A percentile compares a stretch with the other conserved stretches of the same genome.
These are phyloP conservation scores for Enteromius anoplus DNA, from an alignment of 2,797 vertebrate genomes.

Conservation along the genomic window DNA sequence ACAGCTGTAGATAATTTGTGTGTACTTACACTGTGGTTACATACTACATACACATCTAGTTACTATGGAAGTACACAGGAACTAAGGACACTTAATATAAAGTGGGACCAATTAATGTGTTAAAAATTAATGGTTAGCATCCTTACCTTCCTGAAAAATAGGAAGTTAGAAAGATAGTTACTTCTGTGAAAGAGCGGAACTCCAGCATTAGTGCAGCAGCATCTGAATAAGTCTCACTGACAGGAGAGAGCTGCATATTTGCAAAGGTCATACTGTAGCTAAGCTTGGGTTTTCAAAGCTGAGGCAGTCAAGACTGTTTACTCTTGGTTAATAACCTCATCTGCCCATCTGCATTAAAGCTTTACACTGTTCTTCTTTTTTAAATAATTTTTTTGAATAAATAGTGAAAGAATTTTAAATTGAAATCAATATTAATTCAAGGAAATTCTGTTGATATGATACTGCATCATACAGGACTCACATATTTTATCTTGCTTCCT, in stretches of 20 bases:
- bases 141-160: constrained; percentile 22
- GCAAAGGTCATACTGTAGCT: constrained; percentile 33
- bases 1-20: too few species aligned
- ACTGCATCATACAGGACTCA: neutral
- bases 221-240: constrained; percentile 41
- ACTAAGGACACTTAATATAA: too few species aligned
- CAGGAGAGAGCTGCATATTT: constrained; percentile 35
- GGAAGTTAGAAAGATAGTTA: constrained; percentile 24
- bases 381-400: neutral
- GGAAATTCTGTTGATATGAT: neutral
- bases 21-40: too few species aligned
- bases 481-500: neutral
- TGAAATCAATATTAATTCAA: neutral
- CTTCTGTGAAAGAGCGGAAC: constrained; percentile 37
- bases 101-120: too few species aligned
- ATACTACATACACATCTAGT: too few species aligned
- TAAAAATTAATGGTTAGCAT: neutral
- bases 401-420: neutral
- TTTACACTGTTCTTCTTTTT: neutral
- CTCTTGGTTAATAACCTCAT: constrained; percentile 23
- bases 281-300: constrained; percentile 42
- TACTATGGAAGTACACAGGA: too few species aligned
- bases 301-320: constrained; percentile 34
- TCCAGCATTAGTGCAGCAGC: constrained; percentile 21
- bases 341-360: constrained; percentile 5